These are phyloP conservation scores for Caenorhabditis macrosperma DNA, from an alignment of 2,888 invertebrate species.

Conservation along the genomic window DNA sequence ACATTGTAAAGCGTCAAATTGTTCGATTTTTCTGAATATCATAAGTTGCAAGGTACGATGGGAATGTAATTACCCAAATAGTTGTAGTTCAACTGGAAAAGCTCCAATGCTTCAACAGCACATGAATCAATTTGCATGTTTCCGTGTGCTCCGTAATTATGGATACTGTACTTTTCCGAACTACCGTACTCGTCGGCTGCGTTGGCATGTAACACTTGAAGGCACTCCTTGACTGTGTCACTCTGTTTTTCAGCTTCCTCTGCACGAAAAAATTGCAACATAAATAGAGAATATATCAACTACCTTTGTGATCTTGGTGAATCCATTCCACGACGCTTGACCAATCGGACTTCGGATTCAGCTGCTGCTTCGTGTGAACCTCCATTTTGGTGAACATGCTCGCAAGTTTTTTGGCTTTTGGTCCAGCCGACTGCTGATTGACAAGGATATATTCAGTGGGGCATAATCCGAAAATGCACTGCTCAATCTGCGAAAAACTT, in stretches of 20 bases:
- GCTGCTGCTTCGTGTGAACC: conserved; percentile 38
- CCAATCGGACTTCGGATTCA: conserved; percentile 45
- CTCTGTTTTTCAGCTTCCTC: conserved; percentile 33
- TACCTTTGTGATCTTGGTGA: conserved; percentile 25
- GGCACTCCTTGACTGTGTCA: conserved; percentile 39
- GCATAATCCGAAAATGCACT: conserved; percentile 52
- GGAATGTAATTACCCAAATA: conserved; percentile 63
- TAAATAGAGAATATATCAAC: background rate
- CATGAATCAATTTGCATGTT: conserved; percentile 71
- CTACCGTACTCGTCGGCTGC: conserved; percentile 32
- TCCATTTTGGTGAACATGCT: conserved; percentile 56
- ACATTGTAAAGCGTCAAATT: conserved; percentile 70
- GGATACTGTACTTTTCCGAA: conserved; percentile 59
- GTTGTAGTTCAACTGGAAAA: conserved; percentile 68
- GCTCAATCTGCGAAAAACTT: conserved; percentile 67
- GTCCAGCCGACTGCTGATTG: background rate
- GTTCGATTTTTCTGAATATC: conserved; percentile 52
- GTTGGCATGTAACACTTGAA: conserved; percentile 42
- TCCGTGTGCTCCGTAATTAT: conserved; percentile 67
- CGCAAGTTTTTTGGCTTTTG: conserved; percentile 41
- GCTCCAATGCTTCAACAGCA: conserved; percentile 74
- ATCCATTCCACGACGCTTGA: conserved; percentile 28
- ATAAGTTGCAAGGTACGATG: background rate
- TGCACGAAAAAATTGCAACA: background rate
- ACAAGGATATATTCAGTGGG: conserved; percentile 51